Evolutionary conservation across 2,113 vertebrate genomes (phyloP).

Genomic region (Edolisoma coerulescens): DNA sequence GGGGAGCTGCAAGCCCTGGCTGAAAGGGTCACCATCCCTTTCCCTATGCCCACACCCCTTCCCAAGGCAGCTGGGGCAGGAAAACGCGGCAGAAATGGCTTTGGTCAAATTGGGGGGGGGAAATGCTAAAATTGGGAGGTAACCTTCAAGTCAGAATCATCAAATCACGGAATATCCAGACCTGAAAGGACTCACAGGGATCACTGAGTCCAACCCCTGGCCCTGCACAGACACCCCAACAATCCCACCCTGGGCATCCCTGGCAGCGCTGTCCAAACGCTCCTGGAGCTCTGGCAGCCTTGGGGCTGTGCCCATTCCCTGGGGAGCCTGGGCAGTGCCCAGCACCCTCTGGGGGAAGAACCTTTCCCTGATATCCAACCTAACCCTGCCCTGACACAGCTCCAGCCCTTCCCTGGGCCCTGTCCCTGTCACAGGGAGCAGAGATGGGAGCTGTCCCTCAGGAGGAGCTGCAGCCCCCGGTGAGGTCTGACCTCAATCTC

Average conservation of each 20-base stretch:
- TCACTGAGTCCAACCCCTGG: neutral
- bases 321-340: neutral
- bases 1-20: neutral
- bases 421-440: neutral
- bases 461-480: neutral
- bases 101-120: fast-evolving
- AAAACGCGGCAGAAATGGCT: neutral
- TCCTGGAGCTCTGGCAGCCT: neutral
- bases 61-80: neutral
- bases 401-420: fast-evolving
- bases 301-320: fast-evolving
- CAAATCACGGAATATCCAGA: neutral
- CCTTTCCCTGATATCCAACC: fast-evolving
- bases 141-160: neutral
- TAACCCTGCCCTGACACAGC: fast-evolving
- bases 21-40: neutral
- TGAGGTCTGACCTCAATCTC: neutral
- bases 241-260: neutral
- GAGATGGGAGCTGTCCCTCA: neutral
- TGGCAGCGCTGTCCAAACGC: fast-evolving
- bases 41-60: neutral
- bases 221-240: neutral
- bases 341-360: neutral
- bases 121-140: neutral
- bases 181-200: neutral